Evolutionary conservation across 37 sponge, comb jelly and placozoan species (phyloP), one percentile per base, ranked within the genome.

Genomic region (Spongia lamella): DNA sequence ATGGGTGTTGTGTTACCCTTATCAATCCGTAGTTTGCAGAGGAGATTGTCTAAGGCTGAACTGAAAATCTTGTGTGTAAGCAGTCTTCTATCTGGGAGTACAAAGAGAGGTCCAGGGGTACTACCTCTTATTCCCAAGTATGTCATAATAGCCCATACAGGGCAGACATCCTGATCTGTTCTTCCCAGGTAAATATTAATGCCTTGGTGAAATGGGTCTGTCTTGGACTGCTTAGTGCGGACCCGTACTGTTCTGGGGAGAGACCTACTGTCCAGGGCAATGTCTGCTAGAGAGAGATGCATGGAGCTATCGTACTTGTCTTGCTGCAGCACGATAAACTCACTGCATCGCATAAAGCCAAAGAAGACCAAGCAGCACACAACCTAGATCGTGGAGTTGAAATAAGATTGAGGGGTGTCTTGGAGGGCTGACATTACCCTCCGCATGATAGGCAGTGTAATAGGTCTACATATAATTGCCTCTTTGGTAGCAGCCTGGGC

Each of bases 361-460:
- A 80, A 80, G 9, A 80, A 71, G 49, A 62, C 47, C 17, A 63
- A 20, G 61, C 49, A 64, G 32, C 31, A 21, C 0, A 73, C 81
- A 0, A 64, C 81, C 72, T 73, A 71, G 3, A 70, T 35, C 81
- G 72, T 80, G n/a, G n/a, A n/a, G n/a, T n/a, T n/a, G n/a, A n/a
- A n/a, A 26, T 39, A 24, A 0, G 25, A 16, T 21, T 78, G 38
- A 5, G 22, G 36, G 24, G 30, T 3, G 27, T 24, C n/a, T n/a
- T n/a, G n/a, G 37, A 4, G 68, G 57, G 39, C 14, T n/a, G 39
- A 57, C n/a, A n/a, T 0, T 0, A 21, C 55, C 64, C 54, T 30
- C 3, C 73, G 53, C 29, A 81, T 49, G 11, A 81, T 81, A 14
- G 53, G 33, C 0, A 73, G 82, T 21, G 82, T 81, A 7, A 81